Evolutionary conservation across 2,113 vertebrate species (phyloP).

Genomic region (Caracal caracal): DNA sequence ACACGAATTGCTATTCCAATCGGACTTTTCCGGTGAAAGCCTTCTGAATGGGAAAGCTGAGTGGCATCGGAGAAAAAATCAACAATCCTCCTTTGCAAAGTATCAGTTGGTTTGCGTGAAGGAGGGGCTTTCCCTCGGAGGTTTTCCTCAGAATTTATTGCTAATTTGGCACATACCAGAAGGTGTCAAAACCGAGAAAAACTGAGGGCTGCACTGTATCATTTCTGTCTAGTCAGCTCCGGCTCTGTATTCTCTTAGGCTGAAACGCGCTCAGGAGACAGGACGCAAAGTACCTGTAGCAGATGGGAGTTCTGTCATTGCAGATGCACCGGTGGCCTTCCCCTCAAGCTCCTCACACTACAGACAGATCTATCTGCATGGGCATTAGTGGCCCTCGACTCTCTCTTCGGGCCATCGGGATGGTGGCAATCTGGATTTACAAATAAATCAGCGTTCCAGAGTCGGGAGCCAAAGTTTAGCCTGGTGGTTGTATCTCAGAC

Average conservation of each 20-base stretch:
- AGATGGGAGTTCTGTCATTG: conserved; percentile 9
- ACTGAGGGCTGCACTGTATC: not conserved
- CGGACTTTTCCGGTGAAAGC: not conserved
- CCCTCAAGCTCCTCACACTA: not conserved
- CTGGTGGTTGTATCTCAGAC: not conserved
- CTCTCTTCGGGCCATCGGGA: not conserved
- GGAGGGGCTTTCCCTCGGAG: conserved; percentile 10
- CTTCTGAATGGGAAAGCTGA: not conserved
- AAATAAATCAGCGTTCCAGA: not conserved
- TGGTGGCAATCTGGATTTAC: not conserved
- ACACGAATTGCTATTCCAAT: not conserved
- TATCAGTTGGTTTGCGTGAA: not conserved
- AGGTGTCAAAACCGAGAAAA: conserved; percentile 57
- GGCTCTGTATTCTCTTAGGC: not conserved
- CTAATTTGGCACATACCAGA: conserved; percentile 56
- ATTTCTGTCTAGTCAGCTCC: conserved; percentile 24
- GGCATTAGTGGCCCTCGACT: not conserved
- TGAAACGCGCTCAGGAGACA: not conserved
- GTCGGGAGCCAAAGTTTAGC: not conserved
- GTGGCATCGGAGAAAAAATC: not conserved
- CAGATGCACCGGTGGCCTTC: conserved; percentile 26
- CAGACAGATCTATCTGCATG: not conserved
- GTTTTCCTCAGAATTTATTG: conserved; percentile 46
- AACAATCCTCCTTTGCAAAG: not conserved
- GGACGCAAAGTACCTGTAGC: conserved; percentile 53